Evolutionary conservation across 2,113 vertebrate species (phyloP).

Genomic region (western clawed frog (Xenopus tropicalis)): UCB_Xtro_10.0 CM004450.2:117939001-117939500

Average conservation of each 20-base stretch:
- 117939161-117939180: not conserved
- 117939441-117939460: not conserved
- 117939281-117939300: not conserved
- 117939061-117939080: not conserved
- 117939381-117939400: not conserved
- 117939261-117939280: not conserved
- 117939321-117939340: too few species aligned
- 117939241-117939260: too few species aligned
- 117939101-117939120: not conserved
- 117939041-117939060: not conserved
- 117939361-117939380: not conserved
- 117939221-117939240: not conserved
- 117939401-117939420: not conserved
- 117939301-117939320: not conserved
- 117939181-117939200: not conserved
- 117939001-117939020: too few species aligned
- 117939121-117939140: too few species aligned
- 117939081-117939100: not conserved
- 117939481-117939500: not conserved
- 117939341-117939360: too few species aligned
- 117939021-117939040: not conserved
- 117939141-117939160: not conserved
- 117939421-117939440: not conserved
- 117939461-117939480: not conserved
- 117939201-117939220: not conserved